A percentile compares a stretch with the other conserved stretches of the same genome.
These are phyloP conservation scores for Glareola pratincola DNA, from an alignment of 2,113 vertebrate species.

Conservation along the genomic window DNA sequence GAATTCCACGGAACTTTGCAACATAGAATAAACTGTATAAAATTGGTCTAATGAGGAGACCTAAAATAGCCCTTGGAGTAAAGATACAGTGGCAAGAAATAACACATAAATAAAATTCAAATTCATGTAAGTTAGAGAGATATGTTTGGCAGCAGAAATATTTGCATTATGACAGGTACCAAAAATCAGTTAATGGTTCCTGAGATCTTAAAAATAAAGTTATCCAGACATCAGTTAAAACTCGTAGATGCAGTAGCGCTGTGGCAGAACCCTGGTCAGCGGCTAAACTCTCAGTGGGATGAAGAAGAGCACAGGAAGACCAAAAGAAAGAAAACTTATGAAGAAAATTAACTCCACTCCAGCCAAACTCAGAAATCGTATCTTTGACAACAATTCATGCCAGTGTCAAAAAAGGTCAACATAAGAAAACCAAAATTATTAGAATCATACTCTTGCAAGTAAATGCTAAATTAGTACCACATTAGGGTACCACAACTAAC, in stretches of 20 bases:
- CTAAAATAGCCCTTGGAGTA: not conserved
- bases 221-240: not conserved
- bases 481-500: not conserved
- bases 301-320: not conserved
- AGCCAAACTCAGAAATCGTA: not conserved
- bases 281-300: fast-evolving
- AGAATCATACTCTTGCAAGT: not conserved
- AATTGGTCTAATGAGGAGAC: not conserved
- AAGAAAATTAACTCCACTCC: not conserved
- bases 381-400: not conserved
- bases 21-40: not conserved
- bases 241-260: not conserved
- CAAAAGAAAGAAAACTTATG: not conserved
- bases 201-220: not conserved
- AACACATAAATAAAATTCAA: not conserved
- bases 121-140: not conserved
- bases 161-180: not conserved
- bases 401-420: not conserved
- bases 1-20: not conserved
- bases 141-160: not conserved
- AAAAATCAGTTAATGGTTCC: not conserved
- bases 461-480: not conserved
- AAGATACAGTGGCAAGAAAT: not conserved
- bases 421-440: not conserved
- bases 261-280: not conserved